Evolutionary conservation across 2,888 invertebrate genomes (phyloP), one percentile per base, ranked within the genome.

Genomic region (Allacma fusca): DNA sequence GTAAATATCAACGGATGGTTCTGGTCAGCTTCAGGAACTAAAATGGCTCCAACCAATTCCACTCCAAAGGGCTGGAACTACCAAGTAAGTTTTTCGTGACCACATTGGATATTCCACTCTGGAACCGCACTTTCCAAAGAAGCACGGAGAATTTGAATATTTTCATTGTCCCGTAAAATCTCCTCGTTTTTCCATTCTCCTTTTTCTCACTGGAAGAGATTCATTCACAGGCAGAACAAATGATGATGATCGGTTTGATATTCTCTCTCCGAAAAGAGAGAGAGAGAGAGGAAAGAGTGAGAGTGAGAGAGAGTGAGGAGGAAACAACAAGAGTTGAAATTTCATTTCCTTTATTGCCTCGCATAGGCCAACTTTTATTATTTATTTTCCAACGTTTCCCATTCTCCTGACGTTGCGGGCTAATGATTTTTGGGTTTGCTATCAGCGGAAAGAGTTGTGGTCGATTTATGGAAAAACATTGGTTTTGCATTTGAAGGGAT

Each of bases 21-120:
- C 90, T 96, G 95, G 95, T 94, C 94, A 7, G 95, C 95, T 81
- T 95, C 95, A 12, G 95, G 95, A 40, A 95, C 93, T 80, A 95
- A 95, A 89, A 94, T 95, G 86, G 95, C 95, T 67, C 91, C 95
- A 79, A 95, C 95, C 75, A 92, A 92, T 43, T 21, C 57, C 34
- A 79, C 75, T 19, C 83, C 83, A 34, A 80, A 78, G 40, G 82
- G 82, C 65, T 83, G 83, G 83, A 59, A 73, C 50, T 82, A 81
- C 72, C 81, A 83, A 78, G 82, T 82, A 64, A 67, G 80, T 12
- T 23, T 34, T 43, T 50, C 50, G 50, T 50, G 50, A 50, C 50
- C 50, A n/a, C 50, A 50, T 50, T 50, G 21, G 4, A 44, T 67
- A 70, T 72, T 29, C 44, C 5, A n/a, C 2, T 5, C 50, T 50